Evolutionary conservation across 2,113 vertebrate genomes (phyloP).

Genomic region (Cinclus cinclus): DNA sequence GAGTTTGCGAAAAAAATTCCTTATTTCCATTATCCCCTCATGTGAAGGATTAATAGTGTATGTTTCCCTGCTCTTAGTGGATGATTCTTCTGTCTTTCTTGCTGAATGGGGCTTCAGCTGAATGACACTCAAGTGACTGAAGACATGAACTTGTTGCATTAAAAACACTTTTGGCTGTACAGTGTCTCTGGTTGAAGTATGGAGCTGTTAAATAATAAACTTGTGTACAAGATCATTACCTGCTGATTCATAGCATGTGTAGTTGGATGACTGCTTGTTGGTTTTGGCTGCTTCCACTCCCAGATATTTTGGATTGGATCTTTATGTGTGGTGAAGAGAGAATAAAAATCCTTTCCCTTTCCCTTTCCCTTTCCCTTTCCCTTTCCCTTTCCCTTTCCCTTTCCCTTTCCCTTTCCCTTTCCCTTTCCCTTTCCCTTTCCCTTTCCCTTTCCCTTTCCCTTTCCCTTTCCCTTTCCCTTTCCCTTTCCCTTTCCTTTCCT

Average conservation of each 20-base stretch:
- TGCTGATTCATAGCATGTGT: fast-evolving
- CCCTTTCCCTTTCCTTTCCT: too few species aligned
- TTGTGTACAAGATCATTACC: not conserved
- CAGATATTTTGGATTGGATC: not conserved
- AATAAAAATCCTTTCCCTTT: not conserved
- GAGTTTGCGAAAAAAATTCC: not conserved
- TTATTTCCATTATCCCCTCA: not conserved
- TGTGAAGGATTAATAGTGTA: not conserved
- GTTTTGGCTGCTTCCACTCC: not conserved
- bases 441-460: too few species aligned
- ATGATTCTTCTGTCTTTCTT: not conserved
- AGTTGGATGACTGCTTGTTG: not conserved
- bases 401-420: too few species aligned
- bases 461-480: too few species aligned
- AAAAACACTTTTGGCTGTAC: not conserved
- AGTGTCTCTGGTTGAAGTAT: not conserved
- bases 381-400: too few species aligned
- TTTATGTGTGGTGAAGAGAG: not conserved
- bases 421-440: too few species aligned
- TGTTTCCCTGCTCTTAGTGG: not conserved
- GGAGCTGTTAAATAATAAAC: not conserved
- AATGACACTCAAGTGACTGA: not conserved
- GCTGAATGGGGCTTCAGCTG: not conserved
- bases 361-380: too few species aligned
- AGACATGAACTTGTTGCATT: not conserved